Base-by-base conservation (phyloP, 1,140 invertebrate species). In the Parasteatoda tepidariorum region DNA sequence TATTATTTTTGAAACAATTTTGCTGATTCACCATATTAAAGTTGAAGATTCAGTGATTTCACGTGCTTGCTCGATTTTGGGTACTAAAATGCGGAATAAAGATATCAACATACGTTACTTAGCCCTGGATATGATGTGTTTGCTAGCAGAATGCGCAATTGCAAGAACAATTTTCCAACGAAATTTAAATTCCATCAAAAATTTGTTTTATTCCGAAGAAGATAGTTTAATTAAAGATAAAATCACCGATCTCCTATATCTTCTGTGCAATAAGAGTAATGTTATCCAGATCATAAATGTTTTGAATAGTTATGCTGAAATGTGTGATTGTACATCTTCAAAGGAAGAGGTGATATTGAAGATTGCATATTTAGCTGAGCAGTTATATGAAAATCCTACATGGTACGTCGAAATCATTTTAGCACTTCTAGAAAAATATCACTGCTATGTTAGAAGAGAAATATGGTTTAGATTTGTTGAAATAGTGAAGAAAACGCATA, bases 301-400 rank as follows among this genome's bases (percentile, higher is more conserved):
- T 90, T 99, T 99, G 98, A 91, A 99, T 54, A 95, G 97, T 87
- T 99, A 99, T 89, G 90, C 99, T 79, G 98, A 99, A 91, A 98
- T 97, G 9, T 98, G 99, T 90, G 98, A 99, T 91, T 99, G 99
- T 90, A 99, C 98, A 18, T 99, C 99, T 87, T 92, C 98, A 86
- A 98, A 99, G 91, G 98, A 99, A 91, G 99, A 99, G 98, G 98
- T 93, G 9, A n/a, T n/a, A n/a, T 90, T 99, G 7, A 99, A 99
- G 91, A 97, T 99, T 73, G 98, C 98, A 28, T 99, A 99, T 88
- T 90, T 99, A 75, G 97, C 98, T 18, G 98, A 99, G 90, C 99
- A 99, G 90, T 99, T 99, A 90, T 98, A 98, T 1, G 97, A 97
- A 30, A 98, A 99, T 89, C 99, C 98, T 87, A 99, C 97, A n/a